A percentile compares a stretch with the other conserved stretches of the same genome.
phyloP scores from a whole-genome alignment of 1,140 invertebrate genomes.

The Venturia canescens region DNA sequence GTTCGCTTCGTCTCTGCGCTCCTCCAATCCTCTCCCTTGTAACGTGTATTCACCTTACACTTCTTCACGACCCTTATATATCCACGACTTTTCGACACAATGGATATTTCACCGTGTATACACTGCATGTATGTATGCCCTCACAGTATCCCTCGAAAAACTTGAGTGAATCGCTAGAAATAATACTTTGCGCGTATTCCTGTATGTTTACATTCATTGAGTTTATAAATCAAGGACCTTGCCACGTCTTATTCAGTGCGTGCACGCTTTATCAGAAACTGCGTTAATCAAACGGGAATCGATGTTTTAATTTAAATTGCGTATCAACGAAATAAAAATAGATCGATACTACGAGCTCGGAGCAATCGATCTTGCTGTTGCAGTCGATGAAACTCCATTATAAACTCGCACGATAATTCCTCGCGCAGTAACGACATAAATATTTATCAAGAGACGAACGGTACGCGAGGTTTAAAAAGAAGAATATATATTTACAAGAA shows the following conservation, averaged over 20 bases:
- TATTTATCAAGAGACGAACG: no score
- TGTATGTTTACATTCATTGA: neutral
- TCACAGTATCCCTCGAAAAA: conserved; percentile 2
- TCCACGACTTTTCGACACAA: conserved; percentile 33
- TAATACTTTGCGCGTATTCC: neutral
- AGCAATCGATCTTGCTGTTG: no score
- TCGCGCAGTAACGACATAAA: no score
- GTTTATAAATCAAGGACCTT: conserved; percentile 22
- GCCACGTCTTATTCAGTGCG: neutral
- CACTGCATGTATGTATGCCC: neutral
- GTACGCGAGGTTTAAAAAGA: no score
- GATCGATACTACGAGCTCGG: no score
- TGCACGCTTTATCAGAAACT: no score
- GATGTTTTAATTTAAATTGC: no score
- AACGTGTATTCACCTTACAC: conserved; percentile 37
- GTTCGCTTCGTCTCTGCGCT: conserved; percentile 52
- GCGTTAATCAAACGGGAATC: no score
- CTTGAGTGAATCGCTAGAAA: neutral
- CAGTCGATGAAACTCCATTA: no score
- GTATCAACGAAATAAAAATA: no score
- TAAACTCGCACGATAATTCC: no score
- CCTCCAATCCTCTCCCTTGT: conserved; percentile 66
- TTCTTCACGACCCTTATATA: conserved; percentile 40
- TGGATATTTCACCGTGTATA: conserved; percentile 1
- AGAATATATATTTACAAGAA: neutral